Evolutionary conservation across 2,113 vertebrate species (phyloP).

Genomic region (Nycticebus coucang): DNA sequence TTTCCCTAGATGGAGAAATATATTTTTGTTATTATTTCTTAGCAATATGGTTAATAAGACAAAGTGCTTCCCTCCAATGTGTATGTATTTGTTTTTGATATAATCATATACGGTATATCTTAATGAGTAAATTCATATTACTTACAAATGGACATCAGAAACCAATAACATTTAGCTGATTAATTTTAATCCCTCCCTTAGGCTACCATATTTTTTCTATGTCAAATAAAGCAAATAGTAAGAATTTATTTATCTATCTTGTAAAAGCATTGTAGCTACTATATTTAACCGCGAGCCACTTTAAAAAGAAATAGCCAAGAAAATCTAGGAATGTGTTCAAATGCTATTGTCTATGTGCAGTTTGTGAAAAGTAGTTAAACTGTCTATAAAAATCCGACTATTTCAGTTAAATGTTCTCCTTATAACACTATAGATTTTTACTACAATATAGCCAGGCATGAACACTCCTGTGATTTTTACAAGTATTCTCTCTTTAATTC

Average conservation of each 20-base stretch:
- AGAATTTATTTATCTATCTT: background rate
- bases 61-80: background rate
- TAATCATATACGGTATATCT: background rate
- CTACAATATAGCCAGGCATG: background rate
- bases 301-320: background rate
- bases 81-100: slow-evolving; percentile 16
- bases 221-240: background rate
- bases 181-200: background rate
- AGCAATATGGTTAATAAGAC: background rate
- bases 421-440: slow-evolving; percentile 63
- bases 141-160: background rate
- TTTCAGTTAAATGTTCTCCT: slow-evolving; percentile 14
- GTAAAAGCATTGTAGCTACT: background rate
- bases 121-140: background rate
- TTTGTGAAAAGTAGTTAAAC: slow-evolving; percentile 52
- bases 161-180: background rate
- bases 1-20: background rate
- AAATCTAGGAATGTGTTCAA: background rate
- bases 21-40: slow-evolving; percentile 27
- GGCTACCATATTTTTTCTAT: background rate
- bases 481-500: slow-evolving; percentile 50
- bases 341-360: background rate
- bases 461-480: slow-evolving; percentile 48
- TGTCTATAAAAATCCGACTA: slow-evolving; percentile 38
- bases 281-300: background rate